Conservation (phyloP, 2,797 vertebrate genomes). For the Telmatherina bonti region DNA sequence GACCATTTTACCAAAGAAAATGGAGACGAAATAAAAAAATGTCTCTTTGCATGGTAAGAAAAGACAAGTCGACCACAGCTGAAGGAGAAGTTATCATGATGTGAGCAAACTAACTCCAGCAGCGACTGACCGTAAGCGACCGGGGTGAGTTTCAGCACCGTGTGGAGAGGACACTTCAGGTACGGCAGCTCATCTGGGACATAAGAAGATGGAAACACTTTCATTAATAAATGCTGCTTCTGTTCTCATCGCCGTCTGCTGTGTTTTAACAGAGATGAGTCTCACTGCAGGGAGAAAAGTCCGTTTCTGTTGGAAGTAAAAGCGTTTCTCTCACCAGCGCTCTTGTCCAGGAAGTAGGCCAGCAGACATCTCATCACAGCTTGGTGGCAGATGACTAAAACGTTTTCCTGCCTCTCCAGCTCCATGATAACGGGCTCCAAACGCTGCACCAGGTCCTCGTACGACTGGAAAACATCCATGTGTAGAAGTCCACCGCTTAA, state of each 20-base stretch:
- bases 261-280: background rate
- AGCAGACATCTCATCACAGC: slow-evolving; percentile 92
- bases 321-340: too few species aligned
- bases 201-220: slow-evolving; percentile 9
- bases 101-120: too few species aligned
- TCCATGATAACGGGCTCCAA: slow-evolving; percentile 96
- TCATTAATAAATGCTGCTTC: background rate
- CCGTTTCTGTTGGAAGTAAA: slow-evolving; percentile 67
- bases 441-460: slow-evolving; percentile 92
- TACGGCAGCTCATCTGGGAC: slow-evolving; percentile 87
- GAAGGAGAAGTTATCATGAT: too few species aligned
- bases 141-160: slow-evolving; percentile 91
- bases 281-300: background rate
- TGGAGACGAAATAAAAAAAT: too few species aligned
- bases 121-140: too few species aligned
- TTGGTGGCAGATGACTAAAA: too few species aligned
- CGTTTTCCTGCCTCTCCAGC: slow-evolving; percentile 93
- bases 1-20: too few species aligned
- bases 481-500: too few species aligned
- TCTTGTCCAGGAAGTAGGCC: slow-evolving; percentile 90
- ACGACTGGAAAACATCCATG: slow-evolving; percentile 80
- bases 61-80: too few species aligned
- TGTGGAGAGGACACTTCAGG: slow-evolving; percentile 89
- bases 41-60: too few species aligned
- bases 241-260: too few species aligned